Evolutionary conservation across 2,888 invertebrate species (phyloP).

Genomic region (Slavum lentiscoides): DNA sequence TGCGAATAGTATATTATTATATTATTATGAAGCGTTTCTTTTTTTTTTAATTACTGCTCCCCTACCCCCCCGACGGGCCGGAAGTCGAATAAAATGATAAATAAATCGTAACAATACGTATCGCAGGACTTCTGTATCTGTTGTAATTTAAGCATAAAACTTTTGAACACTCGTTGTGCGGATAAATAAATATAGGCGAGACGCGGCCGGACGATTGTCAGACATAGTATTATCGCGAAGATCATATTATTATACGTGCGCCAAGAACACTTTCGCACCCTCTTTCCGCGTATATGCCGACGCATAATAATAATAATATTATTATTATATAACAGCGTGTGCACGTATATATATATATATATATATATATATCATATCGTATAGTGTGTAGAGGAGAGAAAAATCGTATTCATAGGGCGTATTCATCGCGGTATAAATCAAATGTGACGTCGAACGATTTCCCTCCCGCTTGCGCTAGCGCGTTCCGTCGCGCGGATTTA

Average conservation of each 20-base stretch:
- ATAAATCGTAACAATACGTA: too few relatives aligned
- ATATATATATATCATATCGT: neutral
- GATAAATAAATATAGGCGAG: too few relatives aligned
- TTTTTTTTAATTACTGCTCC: too few relatives aligned
- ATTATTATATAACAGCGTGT: neutral
- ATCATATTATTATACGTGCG: neutral
- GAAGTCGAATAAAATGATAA: too few relatives aligned
- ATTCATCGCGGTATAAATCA: constrained; percentile 44
- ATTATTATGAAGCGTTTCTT: too few relatives aligned
- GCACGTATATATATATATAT: neutral
- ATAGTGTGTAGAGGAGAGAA: neutral
- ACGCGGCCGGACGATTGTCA: constrained; percentile 8
- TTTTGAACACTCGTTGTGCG: too few relatives aligned
- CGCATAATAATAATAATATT: too few relatives aligned
- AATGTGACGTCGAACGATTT: constrained; percentile 46
- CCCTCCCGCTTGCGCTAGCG: neutral
- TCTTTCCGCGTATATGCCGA: neutral
- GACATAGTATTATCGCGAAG: neutral
- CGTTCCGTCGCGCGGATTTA: constrained; percentile 33
- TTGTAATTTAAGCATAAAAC: too few relatives aligned
- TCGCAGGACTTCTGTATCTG: too few relatives aligned
- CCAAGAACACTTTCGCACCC: neutral
- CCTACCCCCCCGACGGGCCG: too few relatives aligned
- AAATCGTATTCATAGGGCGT: constrained; percentile 47
- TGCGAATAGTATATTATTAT: too few relatives aligned